phyloP scores from a whole-genome alignment of 2,888 invertebrate genomes.

The Acrobasis consociella region DNA sequence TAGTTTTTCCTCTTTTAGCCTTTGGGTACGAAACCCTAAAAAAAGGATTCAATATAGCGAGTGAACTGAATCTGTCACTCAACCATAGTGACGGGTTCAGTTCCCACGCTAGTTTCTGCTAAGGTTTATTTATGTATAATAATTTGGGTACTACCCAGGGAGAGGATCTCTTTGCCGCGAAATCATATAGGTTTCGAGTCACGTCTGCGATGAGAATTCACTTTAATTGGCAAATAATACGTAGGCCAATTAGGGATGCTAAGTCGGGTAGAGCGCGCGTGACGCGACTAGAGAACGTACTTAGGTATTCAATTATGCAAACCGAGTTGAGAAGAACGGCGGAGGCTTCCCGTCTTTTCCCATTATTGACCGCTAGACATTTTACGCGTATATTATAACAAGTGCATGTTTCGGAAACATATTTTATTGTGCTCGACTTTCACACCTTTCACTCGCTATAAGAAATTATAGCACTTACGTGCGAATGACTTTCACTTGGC shows the following conservation, averaged over 20 bases:
- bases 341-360: slow-evolving; percentile 43
- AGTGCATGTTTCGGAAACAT: slow-evolving; percentile 17
- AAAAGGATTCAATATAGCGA: too few relatives aligned
- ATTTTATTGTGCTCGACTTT: slow-evolving; percentile 40
- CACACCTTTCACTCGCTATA: slow-evolving; percentile 59
- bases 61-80: too few relatives aligned
- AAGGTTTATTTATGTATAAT: slow-evolving; percentile 56
- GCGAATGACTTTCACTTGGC: slow-evolving; percentile 45
- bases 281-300: slow-evolving; percentile 75
- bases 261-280: slow-evolving; percentile 79
- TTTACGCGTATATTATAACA: slow-evolving; percentile 23
- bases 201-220: slow-evolving; percentile 80
- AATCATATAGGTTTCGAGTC: slow-evolving; percentile 76
- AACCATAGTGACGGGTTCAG: slow-evolving; percentile 10
- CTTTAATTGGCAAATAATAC: slow-evolving; percentile 84
- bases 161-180: slow-evolving; percentile 55
- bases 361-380: slow-evolving; percentile 53
- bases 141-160: slow-evolving; percentile 50
- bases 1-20: too few relatives aligned
- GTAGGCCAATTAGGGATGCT: slow-evolving; percentile 82
- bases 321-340: slow-evolving; percentile 70
- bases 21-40: too few relatives aligned
- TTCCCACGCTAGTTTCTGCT: slow-evolving; percentile 32
- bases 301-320: slow-evolving; percentile 83
- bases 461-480: slow-evolving; percentile 42